These are phyloP conservation scores for Hypomesus transpacificus DNA, from an alignment of 2,113 vertebrate genomes.

Conservation along the genomic window DNA sequence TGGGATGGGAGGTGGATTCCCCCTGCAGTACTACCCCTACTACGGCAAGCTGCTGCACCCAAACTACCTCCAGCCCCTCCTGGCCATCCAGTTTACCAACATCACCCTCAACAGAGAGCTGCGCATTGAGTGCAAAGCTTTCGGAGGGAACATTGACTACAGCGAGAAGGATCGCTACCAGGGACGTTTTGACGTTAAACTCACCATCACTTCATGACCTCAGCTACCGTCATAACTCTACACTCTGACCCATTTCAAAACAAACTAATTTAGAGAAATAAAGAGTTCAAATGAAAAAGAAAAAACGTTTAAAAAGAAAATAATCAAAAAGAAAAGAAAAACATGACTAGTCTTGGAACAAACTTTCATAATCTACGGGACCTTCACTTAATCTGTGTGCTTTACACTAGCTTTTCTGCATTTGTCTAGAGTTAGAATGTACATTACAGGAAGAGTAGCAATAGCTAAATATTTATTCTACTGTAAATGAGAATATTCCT, in stretches of 20 bases:
- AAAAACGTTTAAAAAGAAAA: constrained; percentile 49
- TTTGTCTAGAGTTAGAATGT: constrained; percentile 97
- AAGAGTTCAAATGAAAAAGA: constrained; percentile 54
- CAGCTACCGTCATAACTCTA: constrained; percentile 70
- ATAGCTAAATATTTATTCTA: constrained; percentile 99
- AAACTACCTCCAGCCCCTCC: constrained; percentile 89
- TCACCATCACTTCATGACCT: constrained; percentile 84
- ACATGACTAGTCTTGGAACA: constrained; percentile 98
- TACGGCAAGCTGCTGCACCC: constrained; percentile 89
- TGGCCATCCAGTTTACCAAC: constrained; percentile 92
- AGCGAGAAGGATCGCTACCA: constrained; percentile 96
- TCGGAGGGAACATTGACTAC: constrained; percentile 85
- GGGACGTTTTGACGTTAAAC: constrained; percentile 96
- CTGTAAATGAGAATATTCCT: constrained; percentile 97
- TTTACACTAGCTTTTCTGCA: constrained; percentile 98
- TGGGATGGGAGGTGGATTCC: constrained; percentile 79
- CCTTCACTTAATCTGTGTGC: constrained; percentile 98
- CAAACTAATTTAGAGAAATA: constrained; percentile 59
- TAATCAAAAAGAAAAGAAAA: constrained; percentile 59
- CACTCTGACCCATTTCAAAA: constrained; percentile 61
- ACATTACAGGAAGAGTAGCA: constrained; percentile 93
- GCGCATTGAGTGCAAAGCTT: constrained; percentile 91
- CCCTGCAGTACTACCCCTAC: constrained; percentile 96
- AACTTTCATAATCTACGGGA: constrained; percentile 98
- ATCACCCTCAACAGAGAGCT: constrained; percentile 75